Percentiles rank a stretch among this genome's conserved stretches.
phyloP scores from a whole-genome alignment of 2,113 vertebrate genomes.

The Phodopus roborovskii region DNA sequence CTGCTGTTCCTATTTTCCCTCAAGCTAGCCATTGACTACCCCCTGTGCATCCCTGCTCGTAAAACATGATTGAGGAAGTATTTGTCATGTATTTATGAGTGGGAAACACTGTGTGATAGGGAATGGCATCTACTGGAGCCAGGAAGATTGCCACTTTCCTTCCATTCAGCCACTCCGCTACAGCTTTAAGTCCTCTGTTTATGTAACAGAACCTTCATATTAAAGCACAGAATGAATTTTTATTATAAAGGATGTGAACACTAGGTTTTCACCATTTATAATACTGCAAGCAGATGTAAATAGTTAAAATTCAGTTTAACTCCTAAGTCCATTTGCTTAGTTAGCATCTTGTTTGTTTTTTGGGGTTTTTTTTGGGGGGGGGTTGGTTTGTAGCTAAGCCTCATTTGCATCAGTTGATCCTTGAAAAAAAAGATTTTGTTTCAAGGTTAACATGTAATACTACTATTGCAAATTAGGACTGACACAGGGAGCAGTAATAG shows the following conservation, averaged over 20 bases:
- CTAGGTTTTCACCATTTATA: constrained; percentile 82
- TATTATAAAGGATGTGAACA: constrained; percentile 84
- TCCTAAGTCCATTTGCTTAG: constrained; percentile 82
- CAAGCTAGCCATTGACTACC: constrained; percentile 95
- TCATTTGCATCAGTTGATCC: constrained; percentile 71
- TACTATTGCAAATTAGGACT: constrained; percentile 71
- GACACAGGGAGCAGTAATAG: constrained; percentile 73
- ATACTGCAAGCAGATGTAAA: constrained; percentile 82
- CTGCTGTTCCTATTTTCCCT: constrained; percentile 98
- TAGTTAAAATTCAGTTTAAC: constrained; percentile 85
- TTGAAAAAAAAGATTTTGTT: constrained; percentile 70
- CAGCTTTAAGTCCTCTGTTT: constrained; percentile 88
- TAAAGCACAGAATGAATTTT: constrained; percentile 85
- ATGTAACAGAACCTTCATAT: constrained; percentile 86
- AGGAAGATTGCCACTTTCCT: constrained; percentile 90
- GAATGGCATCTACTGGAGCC: constrained; percentile 94
- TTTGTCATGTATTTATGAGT: constrained; percentile 99
- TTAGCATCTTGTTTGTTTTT: constrained; percentile 63
- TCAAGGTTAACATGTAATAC: constrained; percentile 73
- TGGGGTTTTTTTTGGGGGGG: too few species aligned
- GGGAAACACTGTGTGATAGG: constrained; percentile 96
- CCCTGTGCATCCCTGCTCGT: constrained; percentile 98
- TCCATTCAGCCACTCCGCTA: constrained; percentile 85
- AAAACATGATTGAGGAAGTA: constrained; percentile 99
- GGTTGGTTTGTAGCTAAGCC: constrained; percentile 74